Evolutionary conservation across 2,113 vertebrate genomes (phyloP), one percentile per base, ranked within the genome.

Genomic region (Tringa solitaria): DNA sequence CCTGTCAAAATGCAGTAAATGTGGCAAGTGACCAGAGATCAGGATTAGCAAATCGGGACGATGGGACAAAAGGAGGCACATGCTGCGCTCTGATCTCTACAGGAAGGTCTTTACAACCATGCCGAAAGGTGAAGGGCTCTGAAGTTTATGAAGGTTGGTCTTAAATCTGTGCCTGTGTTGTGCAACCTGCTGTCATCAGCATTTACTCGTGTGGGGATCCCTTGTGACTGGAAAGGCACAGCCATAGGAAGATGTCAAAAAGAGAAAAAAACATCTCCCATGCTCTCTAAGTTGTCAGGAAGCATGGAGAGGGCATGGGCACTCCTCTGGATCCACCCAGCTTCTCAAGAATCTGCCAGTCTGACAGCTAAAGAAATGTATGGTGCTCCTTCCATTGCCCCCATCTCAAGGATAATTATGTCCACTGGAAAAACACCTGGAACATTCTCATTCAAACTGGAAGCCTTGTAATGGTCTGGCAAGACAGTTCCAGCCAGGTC

Each of bases 261-360:
- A 69, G 85, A 90, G 50, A 50, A 78, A 64, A 68, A 68, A 87
- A 64, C 4, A 12, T 56, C 33, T 68, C 61, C 13, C 12, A 3
- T 9, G 30, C 60, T 82, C 43, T 67, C 48, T 60, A 43, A 56
- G 19, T 56, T 84, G 65, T 69, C 77, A 64, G n/a, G 37, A 69
- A 83, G 54, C 35, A 48, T 0, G 1, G n/a, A 61, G 46, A 12
- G 35, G 13, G 7, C 0, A 2, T 6, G 22, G 57, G 6, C 1
- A 4, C 28, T 76, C 59, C 51, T 17, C 3, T 0, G 28, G 12
- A 30, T 41, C n/a, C 21, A 57, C 0, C 0, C 14, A 37, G 26
- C 39, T 81, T 74, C 76, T 69, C 60, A 78, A 90, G 37, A 76
- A 75, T 30, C 56, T 45, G 72, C n/a, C 0, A 0, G 22, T 39